Base-by-base conservation (phyloP, 2,888 invertebrate species). In the Tachina fera region DNA sequence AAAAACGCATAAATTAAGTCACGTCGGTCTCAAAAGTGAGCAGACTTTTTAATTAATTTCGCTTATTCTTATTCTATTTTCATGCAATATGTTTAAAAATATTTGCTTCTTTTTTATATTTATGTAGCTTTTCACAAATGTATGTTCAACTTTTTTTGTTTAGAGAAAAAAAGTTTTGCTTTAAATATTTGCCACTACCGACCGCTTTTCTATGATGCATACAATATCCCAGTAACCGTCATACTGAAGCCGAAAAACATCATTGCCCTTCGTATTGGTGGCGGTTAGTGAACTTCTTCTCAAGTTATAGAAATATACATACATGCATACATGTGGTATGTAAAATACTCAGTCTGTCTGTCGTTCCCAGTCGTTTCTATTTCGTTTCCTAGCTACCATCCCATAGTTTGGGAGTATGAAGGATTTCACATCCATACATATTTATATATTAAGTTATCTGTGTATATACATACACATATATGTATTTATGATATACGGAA, bases 191-290 rank as follows among this genome's bases (percentile, higher is more conserved):
- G 67, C 16, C 19, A 56, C 16, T 41, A 60, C 47, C 58, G 47
- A 60, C 56, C 53, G 56, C 43, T 83, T 79, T 71, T 76, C 75
- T 80, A 71, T 83, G 83, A 83, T 86, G 83, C 86, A 79, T 45
- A 71, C 86, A 83, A 83, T 86, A 80, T 86, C 83, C 86, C 79
- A 83, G 86, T 83, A 86, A 86, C 86, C 86, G 83, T 86, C 19
- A 86, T 76, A 86, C 86, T 86, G 68, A 86, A 76, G 77, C 83
- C 45, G 39, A 78, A 78, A 63, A 72, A 72, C 77, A 67, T 78
- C 60, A 60, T 45, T 63, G 45, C 63, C 60, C 19, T 80, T 56
- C 51, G 78, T 75, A 75, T 76, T 83, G 86, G 83, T 86, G 86
- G 86, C 86, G 86, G 86, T 86, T 86, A 86, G 60, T 86, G 86